Evolutionary conservation across 1,140 invertebrate species (phyloP), one percentile per base, ranked within the genome.

Genomic region (Vanessa atalanta): DNA sequence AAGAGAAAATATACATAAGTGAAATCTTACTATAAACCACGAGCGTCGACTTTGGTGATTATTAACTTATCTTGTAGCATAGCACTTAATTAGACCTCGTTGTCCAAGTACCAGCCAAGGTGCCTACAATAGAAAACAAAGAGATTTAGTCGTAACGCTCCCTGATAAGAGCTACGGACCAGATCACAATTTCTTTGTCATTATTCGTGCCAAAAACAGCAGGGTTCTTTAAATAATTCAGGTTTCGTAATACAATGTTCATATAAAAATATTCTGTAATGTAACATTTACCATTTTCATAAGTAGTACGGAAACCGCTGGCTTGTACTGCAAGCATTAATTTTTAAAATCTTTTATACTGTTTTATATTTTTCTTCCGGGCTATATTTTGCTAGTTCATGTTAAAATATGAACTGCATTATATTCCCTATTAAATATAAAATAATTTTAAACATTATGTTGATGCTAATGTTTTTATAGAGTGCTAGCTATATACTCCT

Each of bases 141-240:
- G 48, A 66, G 65, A 51, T 66, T 16, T 11, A 3, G 50, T 66
- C 65, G 48, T 37, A 66, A 66, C 31, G 51, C 15, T 4, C 51
- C 2, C 51, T 53, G 51, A 53, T 53, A 53, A 53, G 51, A 9
- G 16, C 37, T 16, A 53, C 51, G 51, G 51, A 8, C 51, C 15
- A 16, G 51, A 16, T 53, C 51, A 53, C 51, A 53, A 65, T 65
- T 65, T 65, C n/a, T 48, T 47, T 16, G 43, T 48, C 48, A 50
- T 48, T 65, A 65, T 47, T 65, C 64, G 64, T 65, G 64, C 64
- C 64, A 65, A 65, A 50, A 65, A 26, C 64, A 65, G 64, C 64
- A 50, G 47, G 64, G 20, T 48, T 48, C 47, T 53, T 16, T 12
- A 26, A 48, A 65, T 65, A 65, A 48, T 65, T 53, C 51, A 53